Conservation (phyloP, 2,888 invertebrate genomes). For the Dione juno region DNA sequence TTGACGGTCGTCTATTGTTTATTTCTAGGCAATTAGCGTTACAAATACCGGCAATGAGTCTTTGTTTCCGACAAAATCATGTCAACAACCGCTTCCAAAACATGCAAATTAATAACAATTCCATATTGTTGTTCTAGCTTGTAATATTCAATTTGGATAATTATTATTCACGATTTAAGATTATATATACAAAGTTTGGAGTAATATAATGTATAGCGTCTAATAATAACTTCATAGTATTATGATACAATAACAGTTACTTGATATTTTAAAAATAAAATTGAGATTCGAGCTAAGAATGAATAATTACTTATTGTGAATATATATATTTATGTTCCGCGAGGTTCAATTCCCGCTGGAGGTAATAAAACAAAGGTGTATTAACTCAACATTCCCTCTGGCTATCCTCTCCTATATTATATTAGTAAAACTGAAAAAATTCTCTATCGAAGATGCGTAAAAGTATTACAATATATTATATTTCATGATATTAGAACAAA, state of each 20-base stretch:
- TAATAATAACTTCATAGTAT: too few species aligned
- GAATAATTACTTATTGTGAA: too few species aligned
- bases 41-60: neutral
- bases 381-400: too few species aligned
- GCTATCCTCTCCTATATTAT: too few species aligned
- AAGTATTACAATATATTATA: neutral
- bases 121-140: neutral
- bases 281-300: too few species aligned
- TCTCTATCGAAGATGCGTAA: neutral
- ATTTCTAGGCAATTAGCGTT: neutral
- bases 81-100: slow-evolving; percentile 10
- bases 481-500: neutral
- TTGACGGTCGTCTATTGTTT: neutral
- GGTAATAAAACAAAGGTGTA: too few species aligned
- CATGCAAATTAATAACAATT: slow-evolving; percentile 5
- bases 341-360: too few species aligned
- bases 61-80: neutral
- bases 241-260: too few species aligned
- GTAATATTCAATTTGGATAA: neutral
- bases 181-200: neutral
- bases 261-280: too few species aligned
- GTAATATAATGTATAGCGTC: slow-evolving; percentile 15
- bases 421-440: too few species aligned
- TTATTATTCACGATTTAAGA: neutral
- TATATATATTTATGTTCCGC: too few species aligned